These are phyloP conservation scores for Drosophila prolongata DNA, from an alignment of 2,888 invertebrate genomes.

Conservation along the genomic window DNA sequence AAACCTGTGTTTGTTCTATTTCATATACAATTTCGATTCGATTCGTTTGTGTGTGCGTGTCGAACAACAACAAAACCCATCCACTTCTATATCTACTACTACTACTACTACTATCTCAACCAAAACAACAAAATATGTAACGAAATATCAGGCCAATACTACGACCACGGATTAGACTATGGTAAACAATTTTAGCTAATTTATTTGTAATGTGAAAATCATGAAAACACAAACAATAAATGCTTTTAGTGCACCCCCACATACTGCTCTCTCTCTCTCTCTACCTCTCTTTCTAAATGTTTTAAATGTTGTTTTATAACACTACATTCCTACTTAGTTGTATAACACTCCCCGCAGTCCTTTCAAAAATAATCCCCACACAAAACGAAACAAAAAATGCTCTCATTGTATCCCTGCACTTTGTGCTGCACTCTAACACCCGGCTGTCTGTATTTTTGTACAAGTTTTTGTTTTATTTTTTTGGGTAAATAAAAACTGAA, in stretches of 20 bases:
- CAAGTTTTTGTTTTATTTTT: constrained; percentile 41
- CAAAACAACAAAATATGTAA: constrained; percentile 32
- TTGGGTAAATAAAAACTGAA: constrained; percentile 39
- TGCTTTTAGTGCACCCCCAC: constrained; percentile 43
- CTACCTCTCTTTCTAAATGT: constrained; percentile 1
- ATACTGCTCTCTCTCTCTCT: constrained; percentile 5
- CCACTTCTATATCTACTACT: constrained; percentile 38
- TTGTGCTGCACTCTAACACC: constrained; percentile 37
- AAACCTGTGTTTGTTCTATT: constrained; percentile 47
- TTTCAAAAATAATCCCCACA: constrained; percentile 21
- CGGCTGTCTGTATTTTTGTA: constrained; percentile 19
- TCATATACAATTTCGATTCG: constrained; percentile 40
- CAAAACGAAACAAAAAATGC: constrained; percentile 17
- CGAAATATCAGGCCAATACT: constrained; percentile 89
- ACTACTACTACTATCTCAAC: constrained; percentile 42
- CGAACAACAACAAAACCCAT: constrained; percentile 39
- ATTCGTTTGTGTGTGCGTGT: constrained; percentile 43
- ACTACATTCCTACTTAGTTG: constrained; percentile 14
- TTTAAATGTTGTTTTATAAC: constrained; percentile 36
- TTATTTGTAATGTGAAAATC: constrained; percentile 68
- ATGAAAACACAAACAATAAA: constrained; percentile 38
- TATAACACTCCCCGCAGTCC: constrained; percentile 25
- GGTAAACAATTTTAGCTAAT: constrained; percentile 88
- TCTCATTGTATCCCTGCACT: constrained; percentile 35
- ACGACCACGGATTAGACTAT: constrained; percentile 96